Percentiles rank a stretch among this genome's conserved stretches.
Conservation (phyloP, 2,797 vertebrate species). For the Smutsia gigantea region DNA sequence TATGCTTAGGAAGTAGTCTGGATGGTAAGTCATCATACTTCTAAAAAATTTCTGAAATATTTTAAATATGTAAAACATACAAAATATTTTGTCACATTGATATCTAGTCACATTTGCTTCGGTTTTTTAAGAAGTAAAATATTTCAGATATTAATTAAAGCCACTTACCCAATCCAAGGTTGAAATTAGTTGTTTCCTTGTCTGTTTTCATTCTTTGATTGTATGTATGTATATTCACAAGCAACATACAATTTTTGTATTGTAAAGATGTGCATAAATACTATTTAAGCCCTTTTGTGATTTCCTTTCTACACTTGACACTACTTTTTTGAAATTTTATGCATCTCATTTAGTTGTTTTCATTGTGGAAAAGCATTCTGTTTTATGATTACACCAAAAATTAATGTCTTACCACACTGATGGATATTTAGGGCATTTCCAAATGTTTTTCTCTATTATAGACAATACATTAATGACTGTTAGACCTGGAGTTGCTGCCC, state of each 20-base stretch:
- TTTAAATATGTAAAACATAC: not conserved
- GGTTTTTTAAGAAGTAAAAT: not conserved
- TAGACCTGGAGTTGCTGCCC: accelerated
- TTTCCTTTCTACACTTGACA: not conserved
- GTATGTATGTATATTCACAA: not conserved
- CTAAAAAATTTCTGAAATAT: not conserved
- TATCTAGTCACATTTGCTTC: not conserved
- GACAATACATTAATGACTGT: accelerated
- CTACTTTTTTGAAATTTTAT: not conserved
- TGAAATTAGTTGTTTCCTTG: not conserved
- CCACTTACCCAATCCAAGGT: not conserved
- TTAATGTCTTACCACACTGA: not conserved
- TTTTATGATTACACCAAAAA: not conserved
- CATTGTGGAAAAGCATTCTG: not conserved
- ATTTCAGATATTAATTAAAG: not conserved
- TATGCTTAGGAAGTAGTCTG: not conserved
- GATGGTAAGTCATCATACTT: not conserved
- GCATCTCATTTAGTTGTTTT: not conserved
- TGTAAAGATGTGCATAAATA: not conserved
- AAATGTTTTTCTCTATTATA: accelerated
- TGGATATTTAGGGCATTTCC: not conserved
- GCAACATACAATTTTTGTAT: not conserved
- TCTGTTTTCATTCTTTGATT: not conserved
- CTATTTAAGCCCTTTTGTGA: not conserved
- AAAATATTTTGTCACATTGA: not conserved